Evolutionary conservation across 2,888 invertebrate genomes (phyloP).

Genomic region (Ichneumoninae sp.): DNA sequence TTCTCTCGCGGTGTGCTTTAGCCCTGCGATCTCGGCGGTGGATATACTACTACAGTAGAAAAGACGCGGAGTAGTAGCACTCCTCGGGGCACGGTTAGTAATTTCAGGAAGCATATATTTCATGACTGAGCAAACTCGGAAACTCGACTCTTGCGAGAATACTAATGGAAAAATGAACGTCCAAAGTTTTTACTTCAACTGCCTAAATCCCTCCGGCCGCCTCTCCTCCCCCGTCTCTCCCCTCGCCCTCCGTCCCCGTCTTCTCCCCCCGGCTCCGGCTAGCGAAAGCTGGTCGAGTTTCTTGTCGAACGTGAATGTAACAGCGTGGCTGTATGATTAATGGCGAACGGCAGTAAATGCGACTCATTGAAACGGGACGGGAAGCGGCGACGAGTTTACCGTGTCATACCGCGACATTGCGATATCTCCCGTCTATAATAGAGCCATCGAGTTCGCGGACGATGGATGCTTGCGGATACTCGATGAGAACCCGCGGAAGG

Average conservation of each 20-base stretch:
- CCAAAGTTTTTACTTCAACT: conserved; percentile 70
- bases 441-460: background rate
- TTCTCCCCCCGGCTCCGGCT: conserved; percentile 33
- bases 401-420: background rate
- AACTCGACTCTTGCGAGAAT: conserved; percentile 69
- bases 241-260: conserved; percentile 13
- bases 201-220: conserved; percentile 70
- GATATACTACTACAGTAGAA: conserved; percentile 26
- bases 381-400: background rate
- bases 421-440: conserved; percentile 1
- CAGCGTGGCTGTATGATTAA: conserved; percentile 15
- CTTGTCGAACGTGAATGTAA: conserved; percentile 59
- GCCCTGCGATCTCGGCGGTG: conserved; percentile 39
- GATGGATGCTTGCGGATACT: background rate
- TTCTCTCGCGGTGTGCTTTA: conserved; percentile 3
- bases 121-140: conserved; percentile 66
- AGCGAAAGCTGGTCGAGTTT: conserved; percentile 44
- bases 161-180: conserved; percentile 77
- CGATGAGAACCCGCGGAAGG: background rate
- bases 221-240: conserved; percentile 5
- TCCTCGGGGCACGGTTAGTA: conserved; percentile 69
- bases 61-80: conserved; percentile 43
- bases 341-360: background rate
- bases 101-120: conserved; percentile 69
- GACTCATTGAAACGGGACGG: background rate